Evolutionary conservation across 2,888 invertebrate genomes (phyloP), one percentile per base, ranked within the genome.

Genomic region (Argyresthia albistria): DNA sequence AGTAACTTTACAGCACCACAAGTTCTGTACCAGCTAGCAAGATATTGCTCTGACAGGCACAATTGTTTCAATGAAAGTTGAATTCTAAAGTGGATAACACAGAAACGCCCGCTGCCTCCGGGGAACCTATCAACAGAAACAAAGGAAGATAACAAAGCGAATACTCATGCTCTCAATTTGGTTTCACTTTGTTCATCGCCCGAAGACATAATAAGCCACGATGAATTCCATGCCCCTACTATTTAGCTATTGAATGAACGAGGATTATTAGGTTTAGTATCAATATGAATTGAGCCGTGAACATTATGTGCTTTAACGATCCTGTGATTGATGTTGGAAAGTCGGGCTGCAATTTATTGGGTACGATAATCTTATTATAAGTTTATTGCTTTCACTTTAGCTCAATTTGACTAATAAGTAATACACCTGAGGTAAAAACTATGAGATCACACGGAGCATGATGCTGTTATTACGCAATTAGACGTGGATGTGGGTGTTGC

Each of bases 301-400:
- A 77, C 74, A 67, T 66, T 69, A 69, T 66, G 67, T 65, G 62
- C 55, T 64, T 62, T 59, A 58, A 54, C 62, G 64, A 70, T 62
- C 69, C 61, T 59, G 62, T 80, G 80, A 83, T 80, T 73, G 78
- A 83, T 80, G 75, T 61, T 81, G 79, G 83, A 84, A 84, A 84
- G 83, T 74, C 66, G 63, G 63, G 69, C 66, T 66, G 64, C 64
- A 65, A 71, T 71, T 72, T 25, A 25, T 4, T 25, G 25, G 25
- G 25, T 50, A 43, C 25, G 16, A 14, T 43, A n/a, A 11, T 45
- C 35, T 7, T 45, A 50, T 51, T 51, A 35, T 45, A 12, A 45
- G 12, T 45, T 16, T 14, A 51, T 45, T 45, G 45, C 45, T 51
- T 51, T 45, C 35, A 10, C 12, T 51, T 35, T 35, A 45, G 45